phyloP scores from a whole-genome alignment of 1,140 invertebrate species.

The Drosophila nasuta region DNA sequence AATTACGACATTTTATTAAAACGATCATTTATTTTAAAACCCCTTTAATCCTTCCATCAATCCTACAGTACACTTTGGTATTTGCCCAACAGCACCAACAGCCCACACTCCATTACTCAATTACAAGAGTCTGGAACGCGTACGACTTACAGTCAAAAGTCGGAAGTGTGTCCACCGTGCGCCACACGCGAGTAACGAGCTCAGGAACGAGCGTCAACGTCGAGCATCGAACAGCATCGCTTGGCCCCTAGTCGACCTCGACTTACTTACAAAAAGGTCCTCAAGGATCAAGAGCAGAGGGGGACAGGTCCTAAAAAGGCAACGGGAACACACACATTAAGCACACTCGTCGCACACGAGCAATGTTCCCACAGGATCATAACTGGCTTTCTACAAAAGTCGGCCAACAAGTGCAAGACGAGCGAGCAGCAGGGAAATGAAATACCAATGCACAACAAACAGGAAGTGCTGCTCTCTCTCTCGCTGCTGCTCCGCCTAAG shows the following conservation, averaged over 20 bases:
- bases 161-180: constrained; percentile 75
- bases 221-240: constrained; percentile 49
- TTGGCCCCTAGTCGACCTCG: constrained; percentile 47
- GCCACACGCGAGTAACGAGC: constrained; percentile 55
- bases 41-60: too few species aligned
- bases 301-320: constrained; percentile 39
- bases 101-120: constrained; percentile 17
- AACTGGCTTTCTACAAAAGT: constrained; percentile 37
- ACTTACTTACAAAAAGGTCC: constrained; percentile 29
- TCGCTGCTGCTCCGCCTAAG: constrained; percentile 45
- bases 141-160: constrained; percentile 61
- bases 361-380: constrained; percentile 76
- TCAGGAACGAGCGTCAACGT: constrained; percentile 21
- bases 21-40: too few species aligned
- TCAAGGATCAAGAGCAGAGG: constrained; percentile 10
- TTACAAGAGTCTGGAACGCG: constrained; percentile 64
- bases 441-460: constrained; percentile 66
- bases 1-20: too few species aligned
- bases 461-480: constrained; percentile 60
- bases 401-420: constrained; percentile 67
- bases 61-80: not conserved
- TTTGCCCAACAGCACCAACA: not conserved
- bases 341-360: constrained; percentile 79
- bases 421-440: constrained; percentile 46
- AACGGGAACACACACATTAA: constrained; percentile 64